phyloP scores from a whole-genome alignment of 1,140 invertebrate genomes.

The Eriocheir sinensis region DNA sequence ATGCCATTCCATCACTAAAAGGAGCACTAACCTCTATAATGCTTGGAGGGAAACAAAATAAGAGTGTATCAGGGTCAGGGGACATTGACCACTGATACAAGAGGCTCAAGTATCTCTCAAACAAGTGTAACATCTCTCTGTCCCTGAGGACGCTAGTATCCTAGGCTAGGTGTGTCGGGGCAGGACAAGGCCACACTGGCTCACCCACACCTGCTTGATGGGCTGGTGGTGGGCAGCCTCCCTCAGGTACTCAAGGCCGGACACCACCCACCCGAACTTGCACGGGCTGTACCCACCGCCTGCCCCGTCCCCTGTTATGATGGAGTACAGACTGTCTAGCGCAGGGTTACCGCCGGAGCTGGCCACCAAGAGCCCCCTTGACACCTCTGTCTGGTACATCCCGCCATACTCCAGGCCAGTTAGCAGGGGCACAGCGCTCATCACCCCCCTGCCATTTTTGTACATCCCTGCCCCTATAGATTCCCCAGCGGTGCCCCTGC shows the following conservation, averaged over 20 bases:
- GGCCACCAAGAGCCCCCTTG: not conserved
- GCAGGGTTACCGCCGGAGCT: not conserved
- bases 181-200: constrained; percentile 15
- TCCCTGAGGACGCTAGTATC: no score
- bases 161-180: not conserved
- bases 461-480: not conserved
- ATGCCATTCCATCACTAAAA: no score
- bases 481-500: not conserved
- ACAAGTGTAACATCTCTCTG: no score
- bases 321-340: not conserved
- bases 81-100: no score
- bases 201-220: not conserved
- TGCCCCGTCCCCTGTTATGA: not conserved
- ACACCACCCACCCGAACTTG: constrained; percentile 42
- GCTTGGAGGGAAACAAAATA: no score
- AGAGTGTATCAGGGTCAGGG: no score
- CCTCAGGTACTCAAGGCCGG: constrained; percentile 38
- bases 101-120: no score
- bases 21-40: no score
- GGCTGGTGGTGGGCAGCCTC: not conserved
- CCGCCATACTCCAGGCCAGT: constrained; percentile 40
- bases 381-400: not conserved
- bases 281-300: not conserved
- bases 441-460: not conserved
- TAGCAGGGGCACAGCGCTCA: not conserved